Percentiles rank a stretch among this genome's conserved stretches.
Evolutionary conservation across 2,888 invertebrate genomes (phyloP).

Genomic region (Nymphalis polychloros): DNA sequence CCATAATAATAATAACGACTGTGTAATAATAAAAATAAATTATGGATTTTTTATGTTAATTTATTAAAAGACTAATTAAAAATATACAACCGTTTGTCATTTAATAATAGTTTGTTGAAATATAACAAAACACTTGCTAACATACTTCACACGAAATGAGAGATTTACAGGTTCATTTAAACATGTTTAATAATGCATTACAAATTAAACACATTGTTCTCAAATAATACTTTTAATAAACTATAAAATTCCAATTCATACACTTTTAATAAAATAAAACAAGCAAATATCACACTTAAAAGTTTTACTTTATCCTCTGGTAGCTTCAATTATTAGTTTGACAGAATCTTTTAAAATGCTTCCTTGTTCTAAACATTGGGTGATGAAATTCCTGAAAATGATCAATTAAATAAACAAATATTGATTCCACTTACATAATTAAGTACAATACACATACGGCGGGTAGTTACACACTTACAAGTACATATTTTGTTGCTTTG

Average conservation of each 20-base stretch:
- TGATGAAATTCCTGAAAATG: conserved; percentile 57
- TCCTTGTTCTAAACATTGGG: conserved; percentile 49
- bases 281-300: not conserved
- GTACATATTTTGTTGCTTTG: too few relatives aligned
- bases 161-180: too few relatives aligned
- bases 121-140: not conserved
- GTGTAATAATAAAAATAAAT: not conserved
- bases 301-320: conserved; percentile 4
- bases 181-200: conserved; percentile 2
- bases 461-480: too few relatives aligned
- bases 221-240: not conserved
- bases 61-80: conserved; percentile 15
- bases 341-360: conserved; percentile 38
- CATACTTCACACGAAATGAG: not conserved
- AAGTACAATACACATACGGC: too few relatives aligned
- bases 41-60: conserved; percentile 3
- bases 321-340: conserved; percentile 28
- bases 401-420: conserved; percentile 44
- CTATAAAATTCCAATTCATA: conserved; percentile 1
- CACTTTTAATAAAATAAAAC: not conserved
- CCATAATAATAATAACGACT: not conserved
- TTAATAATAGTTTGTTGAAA: not conserved
- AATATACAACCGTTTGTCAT: conserved; percentile 8
- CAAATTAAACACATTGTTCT: not conserved
- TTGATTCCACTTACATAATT: not conserved